Conservation (phyloP, 2,113 vertebrate species). For the Trematocara unimaculatum region DNA sequence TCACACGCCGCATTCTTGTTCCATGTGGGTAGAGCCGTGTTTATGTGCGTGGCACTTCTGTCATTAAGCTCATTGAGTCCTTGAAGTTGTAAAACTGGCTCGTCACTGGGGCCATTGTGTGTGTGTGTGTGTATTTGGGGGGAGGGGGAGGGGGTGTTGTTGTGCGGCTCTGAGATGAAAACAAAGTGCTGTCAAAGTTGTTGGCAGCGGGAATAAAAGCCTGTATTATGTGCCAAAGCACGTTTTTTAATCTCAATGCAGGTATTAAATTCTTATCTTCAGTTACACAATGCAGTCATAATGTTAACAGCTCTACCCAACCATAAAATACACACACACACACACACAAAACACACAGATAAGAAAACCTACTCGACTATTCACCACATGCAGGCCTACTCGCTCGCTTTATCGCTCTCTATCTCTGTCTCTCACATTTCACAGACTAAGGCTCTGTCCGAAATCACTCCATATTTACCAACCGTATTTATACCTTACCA, state of each 20-base stretch:
- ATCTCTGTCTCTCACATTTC: constrained; percentile 7
- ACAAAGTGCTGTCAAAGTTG: constrained; percentile 22
- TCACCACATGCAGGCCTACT: not conserved
- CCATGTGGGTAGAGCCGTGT: constrained; percentile 1
- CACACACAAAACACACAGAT: constrained; percentile 19
- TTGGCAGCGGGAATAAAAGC: constrained; percentile 13
- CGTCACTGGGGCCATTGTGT: constrained; percentile 27
- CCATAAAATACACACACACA: constrained; percentile 34
- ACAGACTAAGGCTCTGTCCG: not conserved
- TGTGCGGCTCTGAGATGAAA: not conserved
- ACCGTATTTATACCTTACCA: not conserved
- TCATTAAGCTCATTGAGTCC: constrained; percentile 30
- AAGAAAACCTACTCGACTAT: constrained; percentile 13
- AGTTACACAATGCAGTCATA: constrained; percentile 35
- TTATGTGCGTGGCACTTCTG: constrained; percentile 7
- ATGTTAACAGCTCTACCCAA: constrained; percentile 34
- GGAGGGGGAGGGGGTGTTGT: not conserved
- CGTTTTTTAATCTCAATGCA: constrained; percentile 22
- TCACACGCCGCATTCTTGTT: not conserved
- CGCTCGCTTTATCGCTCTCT: not conserved
- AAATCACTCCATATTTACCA: not conserved
- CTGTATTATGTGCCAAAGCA: constrained; percentile 13
- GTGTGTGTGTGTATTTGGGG: not conserved
- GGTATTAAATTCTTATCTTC: constrained; percentile 44
- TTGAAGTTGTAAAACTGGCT: constrained; percentile 33